Conservation (phyloP, 2,888 invertebrate species). For the Pachycephus smyrnensis region DNA sequence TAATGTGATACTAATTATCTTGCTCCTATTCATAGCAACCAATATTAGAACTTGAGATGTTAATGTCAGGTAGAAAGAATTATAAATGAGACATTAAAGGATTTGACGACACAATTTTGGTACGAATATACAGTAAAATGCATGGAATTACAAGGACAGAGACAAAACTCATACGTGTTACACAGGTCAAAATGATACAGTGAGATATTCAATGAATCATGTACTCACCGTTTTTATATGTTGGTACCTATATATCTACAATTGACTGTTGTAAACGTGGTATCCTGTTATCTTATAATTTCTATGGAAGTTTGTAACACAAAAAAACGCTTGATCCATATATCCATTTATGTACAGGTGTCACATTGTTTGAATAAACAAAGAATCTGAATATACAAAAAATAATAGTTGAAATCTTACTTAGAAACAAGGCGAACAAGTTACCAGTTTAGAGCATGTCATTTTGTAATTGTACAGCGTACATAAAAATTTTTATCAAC, state of each 20-base stretch:
- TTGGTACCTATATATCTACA: not conserved
- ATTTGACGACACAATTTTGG: not conserved
- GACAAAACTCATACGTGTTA: not conserved
- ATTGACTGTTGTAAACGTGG: not conserved
- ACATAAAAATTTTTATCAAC: not conserved
- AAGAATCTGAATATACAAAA: not conserved
- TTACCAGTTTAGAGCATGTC: not conserved
- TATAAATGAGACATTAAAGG: not conserved
- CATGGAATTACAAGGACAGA: not conserved
- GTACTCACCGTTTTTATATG: not conserved
- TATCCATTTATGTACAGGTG: not conserved
- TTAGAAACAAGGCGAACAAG: not conserved
- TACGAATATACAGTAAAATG: not conserved
- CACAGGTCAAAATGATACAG: slow-evolving; percentile 1
- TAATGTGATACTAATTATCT: not conserved
- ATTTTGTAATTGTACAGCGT: not conserved
- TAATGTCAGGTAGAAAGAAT: not conserved
- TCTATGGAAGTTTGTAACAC: not conserved
- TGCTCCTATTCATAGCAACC: not conserved
- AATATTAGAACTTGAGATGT: not conserved
- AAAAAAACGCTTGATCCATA: not conserved
- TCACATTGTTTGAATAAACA: not conserved
- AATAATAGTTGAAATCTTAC: not conserved
- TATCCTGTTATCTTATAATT: not conserved
- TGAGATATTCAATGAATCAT: not conserved